Percentiles rank a stretch among this genome's conserved stretches.
These are phyloP conservation scores for Aldabrachelys gigantea DNA, from an alignment of 2,113 vertebrate genomes.

Conservation along the genomic window DNA sequence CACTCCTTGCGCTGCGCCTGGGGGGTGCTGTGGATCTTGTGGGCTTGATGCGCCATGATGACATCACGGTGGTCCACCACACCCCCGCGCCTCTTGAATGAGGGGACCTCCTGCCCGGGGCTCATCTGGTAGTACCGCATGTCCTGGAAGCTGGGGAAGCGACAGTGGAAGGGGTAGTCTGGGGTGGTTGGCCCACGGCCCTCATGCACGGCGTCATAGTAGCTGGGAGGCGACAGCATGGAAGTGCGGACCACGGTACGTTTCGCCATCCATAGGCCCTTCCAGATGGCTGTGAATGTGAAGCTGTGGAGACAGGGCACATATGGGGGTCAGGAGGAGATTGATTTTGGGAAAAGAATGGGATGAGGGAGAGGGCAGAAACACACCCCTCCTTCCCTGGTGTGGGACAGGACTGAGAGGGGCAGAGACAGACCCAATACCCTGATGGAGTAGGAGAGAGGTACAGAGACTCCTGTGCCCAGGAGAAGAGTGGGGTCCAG, in stretches of 20 bases:
- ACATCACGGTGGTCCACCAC: conserved; percentile 88
- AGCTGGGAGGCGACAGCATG: conserved; percentile 76
- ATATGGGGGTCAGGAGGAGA: background rate
- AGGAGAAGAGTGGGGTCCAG: background rate
- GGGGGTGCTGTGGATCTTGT: conserved; percentile 88
- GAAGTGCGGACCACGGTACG: conserved; percentile 66
- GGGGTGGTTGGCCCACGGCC: conserved; percentile 70
- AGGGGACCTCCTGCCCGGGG: conserved; percentile 57
- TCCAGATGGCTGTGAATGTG: conserved; percentile 74
- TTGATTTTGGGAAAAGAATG: background rate
- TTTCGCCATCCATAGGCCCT: conserved; percentile 73
- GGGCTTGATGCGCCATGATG: conserved; percentile 88
- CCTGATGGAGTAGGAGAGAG: background rate
- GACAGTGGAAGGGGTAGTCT: conserved; percentile 63
- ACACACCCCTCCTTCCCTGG: background rate
- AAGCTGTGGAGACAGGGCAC: conserved; percentile 56
- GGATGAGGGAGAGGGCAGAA: background rate
- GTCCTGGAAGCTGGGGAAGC: background rate
- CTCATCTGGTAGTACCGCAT: conserved; percentile 40
- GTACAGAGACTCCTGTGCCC: background rate
- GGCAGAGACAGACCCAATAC: background rate
- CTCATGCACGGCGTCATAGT: conserved; percentile 80
- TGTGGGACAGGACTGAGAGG: background rate
- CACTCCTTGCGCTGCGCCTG: conserved; percentile 89
- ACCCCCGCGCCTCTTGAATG: conserved; percentile 81